Percentiles rank a stretch among this genome's conserved stretches.
These are phyloP conservation scores for Prionailurus bengalensis DNA, from an alignment of 2,113 vertebrate genomes.

Conservation along the genomic window DNA sequence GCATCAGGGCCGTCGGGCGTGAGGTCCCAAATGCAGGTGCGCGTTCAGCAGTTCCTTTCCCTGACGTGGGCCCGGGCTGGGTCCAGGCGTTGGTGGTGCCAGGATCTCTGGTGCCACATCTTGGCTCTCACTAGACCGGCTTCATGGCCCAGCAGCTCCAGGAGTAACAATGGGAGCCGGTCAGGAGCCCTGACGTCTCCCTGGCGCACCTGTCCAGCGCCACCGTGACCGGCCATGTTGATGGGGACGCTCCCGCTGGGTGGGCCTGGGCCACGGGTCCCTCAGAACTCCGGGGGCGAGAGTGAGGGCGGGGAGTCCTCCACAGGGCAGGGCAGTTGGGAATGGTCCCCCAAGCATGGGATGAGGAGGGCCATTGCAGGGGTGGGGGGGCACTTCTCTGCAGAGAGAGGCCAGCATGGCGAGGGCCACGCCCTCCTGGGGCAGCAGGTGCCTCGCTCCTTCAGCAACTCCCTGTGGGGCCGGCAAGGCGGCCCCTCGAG, in stretches of 20 bases:
- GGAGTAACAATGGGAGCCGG: background rate
- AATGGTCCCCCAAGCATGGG: background rate
- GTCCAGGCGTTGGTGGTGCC: background rate
- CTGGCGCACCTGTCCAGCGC: background rate
- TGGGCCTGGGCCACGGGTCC: background rate
- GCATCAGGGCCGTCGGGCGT: rapidly evolving
- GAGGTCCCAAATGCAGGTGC: rapidly evolving
- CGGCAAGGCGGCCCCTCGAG: background rate
- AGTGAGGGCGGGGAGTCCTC: background rate
- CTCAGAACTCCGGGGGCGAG: background rate
- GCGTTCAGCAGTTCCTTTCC: background rate
- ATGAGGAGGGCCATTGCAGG: rapidly evolving
- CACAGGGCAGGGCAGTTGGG: background rate
- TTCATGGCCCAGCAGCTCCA: background rate
- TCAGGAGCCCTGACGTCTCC: rapidly evolving
- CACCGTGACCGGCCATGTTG: background rate
- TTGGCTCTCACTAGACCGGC: background rate
- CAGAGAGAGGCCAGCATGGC: background rate
- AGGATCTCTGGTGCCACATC: background rate
- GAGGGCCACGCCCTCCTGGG: background rate
- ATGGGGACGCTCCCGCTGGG: rapidly evolving
- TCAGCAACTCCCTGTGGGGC: rapidly evolving
- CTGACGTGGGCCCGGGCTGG: rapidly evolving
- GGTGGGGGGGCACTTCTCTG: background rate
- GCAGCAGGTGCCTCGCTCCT: background rate